Conservation (phyloP, 2,888 invertebrate species). For the Diarsia brunnea region DNA sequence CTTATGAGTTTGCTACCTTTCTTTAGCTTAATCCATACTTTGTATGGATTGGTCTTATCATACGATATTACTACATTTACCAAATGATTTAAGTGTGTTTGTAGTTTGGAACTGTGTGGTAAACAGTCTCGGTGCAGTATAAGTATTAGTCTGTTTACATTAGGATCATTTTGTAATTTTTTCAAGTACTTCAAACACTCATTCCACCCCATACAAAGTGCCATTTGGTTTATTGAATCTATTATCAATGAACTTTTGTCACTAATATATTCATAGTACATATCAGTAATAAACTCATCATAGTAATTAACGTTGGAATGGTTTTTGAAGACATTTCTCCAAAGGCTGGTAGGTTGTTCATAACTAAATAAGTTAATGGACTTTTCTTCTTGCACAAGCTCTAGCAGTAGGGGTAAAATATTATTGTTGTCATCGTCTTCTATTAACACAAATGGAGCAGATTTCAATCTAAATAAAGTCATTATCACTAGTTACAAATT, state of each 20-base stretch:
- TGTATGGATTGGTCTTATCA: slow-evolving; percentile 72
- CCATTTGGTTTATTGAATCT: slow-evolving; percentile 87
- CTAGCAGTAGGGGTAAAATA: slow-evolving; percentile 78
- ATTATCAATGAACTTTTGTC: slow-evolving; percentile 79
- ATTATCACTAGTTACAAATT: slow-evolving; percentile 64
- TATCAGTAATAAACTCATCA: slow-evolving; percentile 71
- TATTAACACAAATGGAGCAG: slow-evolving; percentile 80
- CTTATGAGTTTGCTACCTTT: slow-evolving; percentile 89
- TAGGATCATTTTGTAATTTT: slow-evolving; percentile 70
- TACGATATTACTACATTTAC: slow-evolving; percentile 81
- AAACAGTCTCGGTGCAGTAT: slow-evolving; percentile 89
- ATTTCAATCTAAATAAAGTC: slow-evolving; percentile 81
- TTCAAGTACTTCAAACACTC: slow-evolving; percentile 77
- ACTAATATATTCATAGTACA: slow-evolving; percentile 66
- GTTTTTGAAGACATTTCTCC: slow-evolving; percentile 79
- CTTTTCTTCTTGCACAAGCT: slow-evolving; percentile 75
- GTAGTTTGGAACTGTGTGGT: slow-evolving; percentile 80
- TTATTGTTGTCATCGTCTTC: slow-evolving; percentile 84
- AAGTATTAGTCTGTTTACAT: slow-evolving; percentile 79
- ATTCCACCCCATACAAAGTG: slow-evolving; percentile 81
- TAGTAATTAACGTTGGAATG: slow-evolving; percentile 71
- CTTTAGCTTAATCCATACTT: slow-evolving; percentile 83
- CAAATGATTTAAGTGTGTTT: slow-evolving; percentile 86
- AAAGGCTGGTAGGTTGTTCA: slow-evolving; percentile 79
- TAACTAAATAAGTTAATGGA: slow-evolving; percentile 78